These are phyloP conservation scores for Tympanuchus pallidicinctus DNA, from an alignment of 2,113 vertebrate species.

Conservation along the genomic window DNA sequence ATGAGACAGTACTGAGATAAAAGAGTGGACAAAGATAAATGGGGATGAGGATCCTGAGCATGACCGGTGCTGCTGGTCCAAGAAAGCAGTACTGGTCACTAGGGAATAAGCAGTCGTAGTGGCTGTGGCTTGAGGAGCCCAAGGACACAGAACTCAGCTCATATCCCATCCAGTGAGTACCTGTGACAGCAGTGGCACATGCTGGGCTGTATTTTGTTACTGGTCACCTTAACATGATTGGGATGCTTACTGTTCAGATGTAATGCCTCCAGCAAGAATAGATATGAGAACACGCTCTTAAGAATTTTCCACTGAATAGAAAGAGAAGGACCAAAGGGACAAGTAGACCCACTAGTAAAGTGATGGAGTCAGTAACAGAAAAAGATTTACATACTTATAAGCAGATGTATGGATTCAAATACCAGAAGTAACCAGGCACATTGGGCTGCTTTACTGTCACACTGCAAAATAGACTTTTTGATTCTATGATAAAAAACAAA, in stretches of 20 bases:
- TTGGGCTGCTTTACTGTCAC: background rate
- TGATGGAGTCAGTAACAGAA: background rate
- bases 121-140: background rate
- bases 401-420: background rate
- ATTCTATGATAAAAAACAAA: background rate
- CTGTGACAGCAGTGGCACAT: background rate
- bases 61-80: background rate
- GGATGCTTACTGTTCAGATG: background rate
- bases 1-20: background rate
- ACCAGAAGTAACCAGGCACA: background rate
- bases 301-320: background rate
- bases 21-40: background rate
- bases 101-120: too few species aligned
- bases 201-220: background rate
- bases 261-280: background rate
- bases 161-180: background rate
- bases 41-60: background rate
- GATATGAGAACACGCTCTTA: background rate
- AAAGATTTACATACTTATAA: background rate
- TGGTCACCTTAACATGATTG: fast-evolving
- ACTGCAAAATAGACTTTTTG: background rate
- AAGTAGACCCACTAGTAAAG: background rate
- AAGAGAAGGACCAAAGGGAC: fast-evolving
- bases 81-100: background rate
- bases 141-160: fast-evolving